Evolutionary conservation across 2,113 vertebrate genomes (phyloP).

Genomic region (Gallinago media): DNA sequence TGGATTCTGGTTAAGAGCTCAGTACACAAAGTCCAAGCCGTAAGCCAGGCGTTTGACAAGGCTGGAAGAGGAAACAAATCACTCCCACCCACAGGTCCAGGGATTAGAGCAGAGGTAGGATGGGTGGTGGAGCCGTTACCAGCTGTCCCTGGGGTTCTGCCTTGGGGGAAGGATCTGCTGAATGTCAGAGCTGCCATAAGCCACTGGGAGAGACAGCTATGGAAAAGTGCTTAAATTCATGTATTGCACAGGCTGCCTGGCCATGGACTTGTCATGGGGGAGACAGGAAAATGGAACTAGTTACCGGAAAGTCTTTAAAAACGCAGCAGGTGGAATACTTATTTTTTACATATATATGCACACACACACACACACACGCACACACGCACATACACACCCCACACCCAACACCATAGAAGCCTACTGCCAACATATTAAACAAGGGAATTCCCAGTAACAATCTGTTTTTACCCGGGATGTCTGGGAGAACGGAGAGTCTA

Average conservation of each 20-base stretch:
- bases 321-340: neutral
- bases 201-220: neutral
- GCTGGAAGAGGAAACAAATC: neutral
- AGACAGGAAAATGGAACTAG: neutral
- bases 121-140: neutral
- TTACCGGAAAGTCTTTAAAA: neutral
- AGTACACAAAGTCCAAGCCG: neutral
- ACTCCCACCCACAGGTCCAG: neutral
- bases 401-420: neutral
- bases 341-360: no score
- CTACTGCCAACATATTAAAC: neutral
- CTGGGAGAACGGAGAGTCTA: neutral
- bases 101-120: neutral
- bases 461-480: neutral
- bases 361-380: no score
- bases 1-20: neutral
- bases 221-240: constrained; percentile 3
- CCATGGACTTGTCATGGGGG: neutral
- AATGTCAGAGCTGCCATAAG: neutral
- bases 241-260: neutral
- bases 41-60: neutral
- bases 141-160: neutral
- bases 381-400: neutral
- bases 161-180: neutral
- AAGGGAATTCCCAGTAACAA: neutral